Percentiles rank a stretch among this genome's conserved stretches.
Conservation (phyloP, 2,888 invertebrate genomes). For the Hipparchia sbordonii region DNA sequence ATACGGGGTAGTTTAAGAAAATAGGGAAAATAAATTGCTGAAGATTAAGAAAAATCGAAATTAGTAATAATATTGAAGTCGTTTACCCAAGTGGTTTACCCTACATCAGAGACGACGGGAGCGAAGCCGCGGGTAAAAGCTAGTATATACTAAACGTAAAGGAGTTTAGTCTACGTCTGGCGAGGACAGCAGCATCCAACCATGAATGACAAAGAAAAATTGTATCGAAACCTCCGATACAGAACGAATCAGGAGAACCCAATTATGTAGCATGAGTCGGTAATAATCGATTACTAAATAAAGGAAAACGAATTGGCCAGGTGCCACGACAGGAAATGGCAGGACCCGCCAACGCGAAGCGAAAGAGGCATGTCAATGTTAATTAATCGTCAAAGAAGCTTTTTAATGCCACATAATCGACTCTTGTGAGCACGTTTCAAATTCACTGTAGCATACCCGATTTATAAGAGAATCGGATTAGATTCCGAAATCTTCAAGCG, state of each 20-base stretch:
- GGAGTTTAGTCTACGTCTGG: not conserved
- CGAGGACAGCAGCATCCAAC: not conserved
- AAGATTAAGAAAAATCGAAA: too few species aligned
- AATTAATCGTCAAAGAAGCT: constrained; percentile 73
- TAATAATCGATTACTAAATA: constrained; percentile 65
- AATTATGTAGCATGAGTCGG: constrained; percentile 74
- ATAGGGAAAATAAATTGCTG: too few species aligned
- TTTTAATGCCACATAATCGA: constrained; percentile 49
- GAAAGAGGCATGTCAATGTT: constrained; percentile 75
- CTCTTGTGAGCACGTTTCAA: constrained; percentile 39
- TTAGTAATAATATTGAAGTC: too few species aligned
- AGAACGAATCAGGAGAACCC: constrained; percentile 51
- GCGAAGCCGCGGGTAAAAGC: too few species aligned
- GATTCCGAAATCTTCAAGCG: not conserved
- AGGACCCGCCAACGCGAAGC: constrained; percentile 70
- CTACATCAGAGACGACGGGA: too few species aligned
- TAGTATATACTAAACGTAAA: too few species aligned
- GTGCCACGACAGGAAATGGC: constrained; percentile 61
- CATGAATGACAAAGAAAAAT: constrained; percentile 12
- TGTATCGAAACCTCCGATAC: constrained; percentile 24
- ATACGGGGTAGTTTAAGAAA: too few species aligned
- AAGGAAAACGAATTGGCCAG: constrained; percentile 64
- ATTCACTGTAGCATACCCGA: constrained; percentile 24
- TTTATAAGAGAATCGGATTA: constrained; percentile 10
- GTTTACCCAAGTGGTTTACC: too few species aligned